These are phyloP conservation scores for Harpalus rufipes DNA, from an alignment of 2,888 invertebrate species.

Conservation along the genomic window DNA sequence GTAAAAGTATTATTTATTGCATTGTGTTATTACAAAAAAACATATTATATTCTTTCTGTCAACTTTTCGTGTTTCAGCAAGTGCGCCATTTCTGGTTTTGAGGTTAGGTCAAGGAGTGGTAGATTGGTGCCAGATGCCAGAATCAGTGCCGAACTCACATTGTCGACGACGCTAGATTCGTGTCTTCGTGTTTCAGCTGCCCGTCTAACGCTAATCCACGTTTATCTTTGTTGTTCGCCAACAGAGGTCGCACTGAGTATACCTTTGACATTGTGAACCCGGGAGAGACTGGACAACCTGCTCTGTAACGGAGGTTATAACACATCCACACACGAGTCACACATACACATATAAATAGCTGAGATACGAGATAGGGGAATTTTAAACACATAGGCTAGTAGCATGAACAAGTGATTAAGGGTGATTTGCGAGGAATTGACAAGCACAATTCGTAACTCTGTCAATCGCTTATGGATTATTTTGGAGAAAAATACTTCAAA, in stretches of 20 bases:
- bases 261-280: constrained; percentile 93
- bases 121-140: constrained; percentile 68
- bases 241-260: constrained; percentile 86
- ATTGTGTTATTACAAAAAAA: no score
- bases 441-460: no score
- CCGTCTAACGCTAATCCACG: constrained; percentile 91
- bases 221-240: constrained; percentile 91
- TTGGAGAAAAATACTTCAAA: no score
- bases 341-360: neutral
- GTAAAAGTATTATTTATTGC: no score
- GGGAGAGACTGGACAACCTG: constrained; percentile 89
- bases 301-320: constrained; percentile 77
- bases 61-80: no score
- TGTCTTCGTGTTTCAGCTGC: constrained; percentile 92
- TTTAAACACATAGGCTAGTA: neutral
- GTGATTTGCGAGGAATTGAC: no score
- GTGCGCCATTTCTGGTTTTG: neutral
- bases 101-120: constrained; percentile 33
- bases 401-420: no score
- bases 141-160: constrained; percentile 82
- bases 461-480: no score
- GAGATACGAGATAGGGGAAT: neutral
- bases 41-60: no score
- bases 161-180: constrained; percentile 91
- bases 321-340: constrained; percentile 7